Percentiles rank a stretch among this genome's conserved stretches.
phyloP scores from a whole-genome alignment of 2,797 vertebrate genomes.

The Liasis olivaceus region DNA sequence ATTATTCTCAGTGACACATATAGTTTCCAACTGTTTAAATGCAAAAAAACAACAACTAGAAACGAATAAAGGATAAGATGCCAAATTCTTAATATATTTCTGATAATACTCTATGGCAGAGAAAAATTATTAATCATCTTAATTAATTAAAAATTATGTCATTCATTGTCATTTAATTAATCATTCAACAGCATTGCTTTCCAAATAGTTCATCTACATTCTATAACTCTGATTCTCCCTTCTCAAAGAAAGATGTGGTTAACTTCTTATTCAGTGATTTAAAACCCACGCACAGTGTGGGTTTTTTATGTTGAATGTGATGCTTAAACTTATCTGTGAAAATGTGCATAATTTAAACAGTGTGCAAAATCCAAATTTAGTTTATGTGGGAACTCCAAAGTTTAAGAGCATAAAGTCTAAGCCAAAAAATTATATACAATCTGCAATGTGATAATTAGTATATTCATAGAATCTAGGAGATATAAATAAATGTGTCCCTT shows the following conservation, averaged over 20 bases:
- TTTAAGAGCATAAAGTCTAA: not conserved
- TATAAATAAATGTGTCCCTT: slow-evolving; percentile 29
- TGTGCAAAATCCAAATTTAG: not conserved
- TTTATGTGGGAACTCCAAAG: not conserved
- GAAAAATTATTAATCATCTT: not conserved
- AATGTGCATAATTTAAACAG: not conserved
- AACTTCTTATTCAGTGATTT: not conserved
- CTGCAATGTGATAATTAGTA: slow-evolving; percentile 7
- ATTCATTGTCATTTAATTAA: not conserved
- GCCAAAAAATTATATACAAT: accelerated
- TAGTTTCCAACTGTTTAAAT: not conserved
- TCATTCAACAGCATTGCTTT: not conserved
- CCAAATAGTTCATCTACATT: not conserved
- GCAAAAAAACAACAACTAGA: not conserved
- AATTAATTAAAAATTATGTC: not conserved
- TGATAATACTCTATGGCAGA: not conserved
- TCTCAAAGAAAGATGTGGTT: not conserved
- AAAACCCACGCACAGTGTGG: not conserved
- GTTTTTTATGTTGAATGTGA: not conserved
- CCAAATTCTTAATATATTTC: not conserved
- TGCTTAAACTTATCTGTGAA: not conserved
- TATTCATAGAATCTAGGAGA: not conserved
- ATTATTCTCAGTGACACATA: not conserved
- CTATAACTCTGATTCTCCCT: not conserved
- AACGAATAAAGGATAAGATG: not conserved